Percentiles rank a stretch among this genome's conserved stretches.
phyloP scores from a whole-genome alignment of 2,888 invertebrate species.

The Drosophila mettleri region DNA sequence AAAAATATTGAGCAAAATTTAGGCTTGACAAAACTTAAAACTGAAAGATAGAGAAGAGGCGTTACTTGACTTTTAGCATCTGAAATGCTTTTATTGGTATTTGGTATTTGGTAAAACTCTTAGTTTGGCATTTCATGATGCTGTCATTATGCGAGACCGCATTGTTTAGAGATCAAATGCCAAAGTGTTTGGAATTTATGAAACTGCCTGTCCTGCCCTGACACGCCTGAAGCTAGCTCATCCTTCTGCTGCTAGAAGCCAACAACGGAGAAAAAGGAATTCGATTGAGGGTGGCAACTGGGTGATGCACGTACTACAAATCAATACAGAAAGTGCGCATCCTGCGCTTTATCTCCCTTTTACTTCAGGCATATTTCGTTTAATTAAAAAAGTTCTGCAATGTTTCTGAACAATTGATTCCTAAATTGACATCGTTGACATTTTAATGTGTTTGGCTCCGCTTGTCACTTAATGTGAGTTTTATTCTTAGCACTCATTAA shows the following conservation, averaged over 20 bases:
- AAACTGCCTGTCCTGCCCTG: constrained; percentile 33
- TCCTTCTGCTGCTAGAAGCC: background rate
- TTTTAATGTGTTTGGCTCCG: constrained; percentile 72
- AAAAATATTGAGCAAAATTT: too few species aligned
- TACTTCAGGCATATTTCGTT: constrained; percentile 57
- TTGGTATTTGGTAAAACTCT: constrained; percentile 71
- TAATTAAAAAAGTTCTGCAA: constrained; percentile 75
- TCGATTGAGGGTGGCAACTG: constrained; percentile 25
- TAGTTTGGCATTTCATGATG: constrained; percentile 63
- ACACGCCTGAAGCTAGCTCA: background rate
- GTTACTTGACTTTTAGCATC: background rate
- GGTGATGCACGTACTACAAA: constrained; percentile 57
- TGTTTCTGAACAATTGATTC: constrained; percentile 71
- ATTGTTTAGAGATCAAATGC: constrained; percentile 77
- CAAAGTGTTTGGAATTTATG: constrained; percentile 74
- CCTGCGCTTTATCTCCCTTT: constrained; percentile 2
- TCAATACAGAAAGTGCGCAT: constrained; percentile 61
- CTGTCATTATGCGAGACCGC: constrained; percentile 69
- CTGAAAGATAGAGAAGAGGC: background rate
- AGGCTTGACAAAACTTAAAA: too few species aligned
- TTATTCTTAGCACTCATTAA: constrained; percentile 49
- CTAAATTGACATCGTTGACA: constrained; percentile 65
- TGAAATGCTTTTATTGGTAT: constrained; percentile 50
- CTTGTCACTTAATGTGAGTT: constrained; percentile 54
- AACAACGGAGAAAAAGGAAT: constrained; percentile 38